These are phyloP conservation scores for Umimayanthus kanabou DNA, from an alignment of 92 coral and sea anemone genomes.

Conservation along the genomic window DNA sequence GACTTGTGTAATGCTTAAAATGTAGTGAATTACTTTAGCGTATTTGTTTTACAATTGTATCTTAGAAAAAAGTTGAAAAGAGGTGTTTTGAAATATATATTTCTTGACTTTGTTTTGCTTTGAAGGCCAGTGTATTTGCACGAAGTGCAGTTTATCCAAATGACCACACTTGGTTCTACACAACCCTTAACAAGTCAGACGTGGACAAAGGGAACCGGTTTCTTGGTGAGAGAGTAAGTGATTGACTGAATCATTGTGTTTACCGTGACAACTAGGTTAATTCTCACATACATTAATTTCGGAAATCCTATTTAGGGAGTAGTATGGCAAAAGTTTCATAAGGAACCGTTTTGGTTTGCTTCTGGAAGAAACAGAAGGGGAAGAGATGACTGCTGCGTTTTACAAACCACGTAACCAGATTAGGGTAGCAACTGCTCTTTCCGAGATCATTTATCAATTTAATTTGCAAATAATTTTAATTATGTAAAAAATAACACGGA, in stretches of 20 bases:
- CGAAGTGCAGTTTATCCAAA: constrained; percentile 62
- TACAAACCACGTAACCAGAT: no score
- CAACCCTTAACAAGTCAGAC: constrained; percentile 44
- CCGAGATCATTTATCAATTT: no score
- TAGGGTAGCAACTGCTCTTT: no score
- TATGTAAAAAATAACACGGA: no score
- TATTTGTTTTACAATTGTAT: neutral
- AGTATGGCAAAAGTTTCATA: no score
- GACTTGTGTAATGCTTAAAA: no score
- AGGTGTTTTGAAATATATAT: neutral
- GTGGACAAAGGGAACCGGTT: constrained; percentile 37
- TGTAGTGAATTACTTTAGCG: no score
- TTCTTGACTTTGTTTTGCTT: neutral
- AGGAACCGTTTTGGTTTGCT: no score
- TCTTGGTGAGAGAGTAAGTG: constrained; percentile 22
- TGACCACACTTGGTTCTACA: constrained; percentile 63
- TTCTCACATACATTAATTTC: constrained; percentile 15
- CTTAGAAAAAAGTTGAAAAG: neutral
- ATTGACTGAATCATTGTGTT: neutral
- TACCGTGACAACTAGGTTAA: neutral
- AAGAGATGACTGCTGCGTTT: no score
- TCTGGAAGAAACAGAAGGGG: no score
- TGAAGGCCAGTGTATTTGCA: constrained; percentile 43
- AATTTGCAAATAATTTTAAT: no score
- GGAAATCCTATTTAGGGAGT: neutral